phyloP scores from a whole-genome alignment of 2,797 vertebrate species.

The Apogon hyalosoma region DNA sequence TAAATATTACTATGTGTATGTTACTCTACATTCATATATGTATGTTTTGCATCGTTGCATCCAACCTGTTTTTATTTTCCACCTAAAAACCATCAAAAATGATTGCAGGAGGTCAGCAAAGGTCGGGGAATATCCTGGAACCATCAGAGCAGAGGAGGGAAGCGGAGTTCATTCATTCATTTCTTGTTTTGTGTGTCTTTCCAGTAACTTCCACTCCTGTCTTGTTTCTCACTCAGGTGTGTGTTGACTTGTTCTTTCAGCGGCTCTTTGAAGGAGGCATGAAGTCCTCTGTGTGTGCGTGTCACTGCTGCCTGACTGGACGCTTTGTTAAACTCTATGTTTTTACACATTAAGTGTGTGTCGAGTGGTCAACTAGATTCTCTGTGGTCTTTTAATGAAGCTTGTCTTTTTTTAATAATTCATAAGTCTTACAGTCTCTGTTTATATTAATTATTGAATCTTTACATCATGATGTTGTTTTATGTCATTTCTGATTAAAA shows the following conservation, averaged over 20 bases:
- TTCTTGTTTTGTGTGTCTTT: slow-evolving; percentile 31
- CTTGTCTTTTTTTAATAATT: slow-evolving; percentile 34
- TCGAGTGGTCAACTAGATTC: slow-evolving; percentile 17
- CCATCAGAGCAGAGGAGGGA: slow-evolving; percentile 1
- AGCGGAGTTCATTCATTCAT: slow-evolving; percentile 12
- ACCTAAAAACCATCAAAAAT: no score
- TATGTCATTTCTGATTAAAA: slow-evolving; percentile 5
- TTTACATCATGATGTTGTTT: slow-evolving; percentile 2
- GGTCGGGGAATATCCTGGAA: no score
- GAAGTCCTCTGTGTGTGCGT: slow-evolving; percentile 11
- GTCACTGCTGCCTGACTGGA: slow-evolving; percentile 22
- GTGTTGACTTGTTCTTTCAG: slow-evolving; percentile 39
- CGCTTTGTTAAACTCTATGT: slow-evolving; percentile 34
- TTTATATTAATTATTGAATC: neutral
- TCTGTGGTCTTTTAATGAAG: slow-evolving; percentile 11
- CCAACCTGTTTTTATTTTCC: no score
- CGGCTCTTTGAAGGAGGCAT: slow-evolving; percentile 26
- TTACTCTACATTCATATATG: no score
- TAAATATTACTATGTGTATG: no score
- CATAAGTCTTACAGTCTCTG: neutral
- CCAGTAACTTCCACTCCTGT: slow-evolving; percentile 55
- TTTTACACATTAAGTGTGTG: slow-evolving; percentile 20
- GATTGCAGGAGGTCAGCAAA: no score
- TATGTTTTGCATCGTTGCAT: no score
- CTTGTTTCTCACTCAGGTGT: slow-evolving; percentile 65